Conservation (phyloP, 2,888 invertebrate species). For the Noctuana brunneofusca region DNA sequence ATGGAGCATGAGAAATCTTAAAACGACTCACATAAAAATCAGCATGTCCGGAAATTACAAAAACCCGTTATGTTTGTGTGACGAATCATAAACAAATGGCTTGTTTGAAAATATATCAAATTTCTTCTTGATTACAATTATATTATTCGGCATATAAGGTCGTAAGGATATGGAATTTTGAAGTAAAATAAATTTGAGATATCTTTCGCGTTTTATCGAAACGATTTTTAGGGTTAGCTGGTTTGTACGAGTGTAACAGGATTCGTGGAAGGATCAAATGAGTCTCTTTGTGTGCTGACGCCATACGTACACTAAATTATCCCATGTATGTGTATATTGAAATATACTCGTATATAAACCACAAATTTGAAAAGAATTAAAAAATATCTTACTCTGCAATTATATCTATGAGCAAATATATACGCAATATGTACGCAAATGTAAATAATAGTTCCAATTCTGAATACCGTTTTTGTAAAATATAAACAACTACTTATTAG, state of each 20-base stretch:
- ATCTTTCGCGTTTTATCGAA: constrained; percentile 57
- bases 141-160: not conserved
- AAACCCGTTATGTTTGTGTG: constrained; percentile 46
- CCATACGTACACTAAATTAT: constrained; percentile 13
- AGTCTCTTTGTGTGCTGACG: constrained; percentile 31
- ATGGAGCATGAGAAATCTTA: constrained; percentile 34
- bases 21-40: constrained; percentile 37
- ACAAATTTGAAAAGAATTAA: not conserved
- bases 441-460: not conserved
- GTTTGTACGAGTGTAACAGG: constrained; percentile 56
- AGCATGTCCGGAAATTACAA: constrained; percentile 50
- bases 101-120: constrained; percentile 28
- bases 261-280: constrained; percentile 55
- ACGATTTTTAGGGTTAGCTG: constrained; percentile 52
- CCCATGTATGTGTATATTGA: not conserved
- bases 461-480: not conserved
- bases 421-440: too few relatives aligned
- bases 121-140: constrained; percentile 27
- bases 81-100: constrained; percentile 4
- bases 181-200: constrained; percentile 45
- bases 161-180: constrained; percentile 15
- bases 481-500: not conserved
- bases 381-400: too few relatives aligned
- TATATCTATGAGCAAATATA: too few relatives aligned
- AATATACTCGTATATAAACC: too few relatives aligned